Percentiles rank a stretch among this genome's conserved stretches.
phyloP scores from a whole-genome alignment of 2,888 invertebrate species.

The Ctena decussata region DNA sequence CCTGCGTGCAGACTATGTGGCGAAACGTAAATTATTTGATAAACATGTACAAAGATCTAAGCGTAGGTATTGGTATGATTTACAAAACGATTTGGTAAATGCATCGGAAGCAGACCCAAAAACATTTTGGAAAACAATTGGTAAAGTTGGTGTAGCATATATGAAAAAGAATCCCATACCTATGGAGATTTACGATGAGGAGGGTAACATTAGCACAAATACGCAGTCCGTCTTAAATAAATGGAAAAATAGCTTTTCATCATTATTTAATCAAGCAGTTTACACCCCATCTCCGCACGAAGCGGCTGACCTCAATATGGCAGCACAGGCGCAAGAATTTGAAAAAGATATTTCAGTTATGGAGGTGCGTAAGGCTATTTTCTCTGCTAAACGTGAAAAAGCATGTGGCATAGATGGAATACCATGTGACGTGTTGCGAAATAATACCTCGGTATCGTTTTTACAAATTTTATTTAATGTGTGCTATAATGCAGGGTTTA shows the following conservation, averaged over 20 bases:
- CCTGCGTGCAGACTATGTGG: background rate
- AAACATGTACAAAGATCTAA: background rate
- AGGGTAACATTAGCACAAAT: background rate
- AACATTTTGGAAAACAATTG: background rate
- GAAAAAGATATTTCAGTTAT: background rate
- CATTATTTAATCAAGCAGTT: background rate
- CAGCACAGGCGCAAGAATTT: background rate
- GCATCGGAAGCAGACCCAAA: background rate
- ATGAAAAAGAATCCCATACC: background rate
- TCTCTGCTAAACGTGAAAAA: conserved; percentile 29
- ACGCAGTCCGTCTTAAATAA: background rate
- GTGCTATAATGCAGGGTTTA: conserved; percentile 15
- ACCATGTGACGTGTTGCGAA: conserved; percentile 26
- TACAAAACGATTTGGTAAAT: background rate
- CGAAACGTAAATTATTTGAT: background rate
- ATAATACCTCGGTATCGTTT: conserved; percentile 12
- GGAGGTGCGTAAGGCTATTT: conserved; percentile 11
- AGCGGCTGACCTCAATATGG: background rate
- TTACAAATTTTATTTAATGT: conserved; percentile 22
- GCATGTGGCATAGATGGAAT: conserved; percentile 26
- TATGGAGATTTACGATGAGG: background rate
- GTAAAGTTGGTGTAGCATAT: background rate
- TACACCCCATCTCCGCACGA: background rate
- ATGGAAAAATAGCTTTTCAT: background rate
- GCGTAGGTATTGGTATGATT: background rate